A percentile compares a stretch with the other conserved stretches of the same genome.
These are phyloP conservation scores for Drosophila baimaii DNA, from an alignment of 1,140 invertebrate species.

Conservation along the genomic window DNA sequence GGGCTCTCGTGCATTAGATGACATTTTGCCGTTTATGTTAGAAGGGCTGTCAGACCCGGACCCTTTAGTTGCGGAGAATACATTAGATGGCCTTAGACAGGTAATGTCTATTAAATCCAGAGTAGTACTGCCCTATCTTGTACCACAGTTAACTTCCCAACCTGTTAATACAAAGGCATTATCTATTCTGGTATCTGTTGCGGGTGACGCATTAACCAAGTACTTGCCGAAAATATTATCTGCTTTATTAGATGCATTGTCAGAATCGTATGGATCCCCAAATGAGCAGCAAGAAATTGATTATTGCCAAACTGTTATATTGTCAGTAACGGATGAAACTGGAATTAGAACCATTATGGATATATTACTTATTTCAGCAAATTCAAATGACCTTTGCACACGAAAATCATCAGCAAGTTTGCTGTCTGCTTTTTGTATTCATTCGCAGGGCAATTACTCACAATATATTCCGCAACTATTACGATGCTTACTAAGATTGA, in stretches of 20 bases:
- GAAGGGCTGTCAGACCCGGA: constrained; percentile 92
- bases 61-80: constrained; percentile 90
- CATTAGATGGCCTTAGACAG: constrained; percentile 96
- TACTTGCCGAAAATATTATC: constrained; percentile 96
- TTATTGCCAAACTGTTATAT: constrained; percentile 96
- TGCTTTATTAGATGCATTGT: constrained; percentile 92
- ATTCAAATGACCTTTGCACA: constrained; percentile 87
- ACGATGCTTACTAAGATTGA: constrained; percentile 93
- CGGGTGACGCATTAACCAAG: constrained; percentile 96
- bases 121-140: constrained; percentile 97
- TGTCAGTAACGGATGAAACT: constrained; percentile 94
- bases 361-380: constrained; percentile 92
- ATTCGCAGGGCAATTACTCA: constrained; percentile 93
- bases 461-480: constrained; percentile 95
- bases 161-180: constrained; percentile 96
- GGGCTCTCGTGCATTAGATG: constrained; percentile 97
- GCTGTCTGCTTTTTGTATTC: constrained; percentile 94
- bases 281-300: constrained; percentile 92
- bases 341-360: constrained; percentile 95
- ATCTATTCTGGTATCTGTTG: constrained; percentile 95
- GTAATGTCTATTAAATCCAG: constrained; percentile 98
- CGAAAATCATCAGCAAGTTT: constrained; percentile 93
- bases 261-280: constrained; percentile 88
- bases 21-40: constrained; percentile 96
- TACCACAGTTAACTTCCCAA: constrained; percentile 95